Base-by-base conservation (phyloP, 2,797 vertebrate species). In the Lithobates sylvaticus region DNA sequence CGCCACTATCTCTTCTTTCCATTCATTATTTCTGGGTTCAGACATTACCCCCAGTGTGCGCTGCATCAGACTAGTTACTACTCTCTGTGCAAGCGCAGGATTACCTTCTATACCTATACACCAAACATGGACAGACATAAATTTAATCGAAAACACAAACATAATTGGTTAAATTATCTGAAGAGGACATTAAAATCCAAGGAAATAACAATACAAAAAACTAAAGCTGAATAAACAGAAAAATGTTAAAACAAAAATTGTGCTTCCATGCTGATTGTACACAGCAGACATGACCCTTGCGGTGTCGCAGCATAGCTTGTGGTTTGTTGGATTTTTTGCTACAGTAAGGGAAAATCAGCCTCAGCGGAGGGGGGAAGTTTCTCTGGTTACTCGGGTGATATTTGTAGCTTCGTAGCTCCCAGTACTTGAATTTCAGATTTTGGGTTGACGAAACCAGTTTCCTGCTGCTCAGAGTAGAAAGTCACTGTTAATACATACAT, bases 401-500 rank as follows among this genome's bases (percentile, higher is more conserved):
- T 75, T 54, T 65, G 12, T 44, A 54, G 26, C 64, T 39, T 68
- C 44, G 71, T 44, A 65, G 23, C 67, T 81, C 50, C 29, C 64
- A 27, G n/a, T 2, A 18, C 5, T 76, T 39, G 69, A 32, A 73
- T 75, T 75, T 39, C 23, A 32, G 21, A 5, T 13, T 42, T 47
- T 74, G 71, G 39, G 39, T 39, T 39, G 42, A 81, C 34, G 78
- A 76, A 72, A 26, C 69, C 0, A 50, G 70, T 42, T 81, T 86
- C 84, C 84, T 76, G 65, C 47, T 80, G 65, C 47, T 80, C 70
- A 64, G 3, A n/a, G 64, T 32, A 76, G 44, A 61, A 47, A 74
- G 73, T 76, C 61, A 8, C 54, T 61, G 78, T 81, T 23, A 79
- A 86, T 77, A 82, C 67, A 86, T 77, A 34, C 23, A 26, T 44